Conservation (phyloP, 2,797 vertebrate genomes). For the Microctenopoma stevenorrisi region DNA sequence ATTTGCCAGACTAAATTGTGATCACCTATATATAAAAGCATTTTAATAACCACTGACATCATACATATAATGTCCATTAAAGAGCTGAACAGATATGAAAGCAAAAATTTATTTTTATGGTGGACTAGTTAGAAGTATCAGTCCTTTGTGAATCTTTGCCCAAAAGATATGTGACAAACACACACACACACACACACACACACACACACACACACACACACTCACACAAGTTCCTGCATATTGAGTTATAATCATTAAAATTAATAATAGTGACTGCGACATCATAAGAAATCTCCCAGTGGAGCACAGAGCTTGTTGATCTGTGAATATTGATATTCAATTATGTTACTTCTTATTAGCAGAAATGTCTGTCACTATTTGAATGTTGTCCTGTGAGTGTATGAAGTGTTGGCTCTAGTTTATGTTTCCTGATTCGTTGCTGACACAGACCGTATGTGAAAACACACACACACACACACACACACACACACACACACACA, state of each 20-base stretch:
- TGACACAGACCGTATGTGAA: conserved; percentile 1
- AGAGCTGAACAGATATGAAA: conserved; percentile 22
- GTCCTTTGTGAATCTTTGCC: too few species aligned
- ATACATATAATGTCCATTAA: conserved; percentile 27
- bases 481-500: neutral
- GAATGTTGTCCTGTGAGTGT: neutral
- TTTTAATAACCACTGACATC: conserved; percentile 26
- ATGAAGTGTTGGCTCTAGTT: conserved; percentile 18
- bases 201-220: neutral
- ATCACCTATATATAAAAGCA: conserved; percentile 14
- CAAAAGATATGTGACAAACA: too few species aligned
- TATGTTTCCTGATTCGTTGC: conserved; percentile 2
- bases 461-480: too few species aligned
- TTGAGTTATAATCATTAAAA: conserved; percentile 38
- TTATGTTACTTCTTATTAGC: conserved; percentile 32
- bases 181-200: too few species aligned
- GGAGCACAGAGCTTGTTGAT: conserved; percentile 27
- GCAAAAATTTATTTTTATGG: conserved; percentile 15
- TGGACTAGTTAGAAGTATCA: neutral
- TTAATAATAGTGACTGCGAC: conserved; percentile 28
- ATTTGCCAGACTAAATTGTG: conserved; percentile 15
- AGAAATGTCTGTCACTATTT: conserved; percentile 11
- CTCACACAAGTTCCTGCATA: conserved; percentile 16
- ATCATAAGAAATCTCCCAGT: conserved; percentile 10
- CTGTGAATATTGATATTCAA: conserved; percentile 37